Evolutionary conservation across 2,888 invertebrate genomes (phyloP), one percentile per base, ranked within the genome.

Genomic region (Camponotus fellah): DNA sequence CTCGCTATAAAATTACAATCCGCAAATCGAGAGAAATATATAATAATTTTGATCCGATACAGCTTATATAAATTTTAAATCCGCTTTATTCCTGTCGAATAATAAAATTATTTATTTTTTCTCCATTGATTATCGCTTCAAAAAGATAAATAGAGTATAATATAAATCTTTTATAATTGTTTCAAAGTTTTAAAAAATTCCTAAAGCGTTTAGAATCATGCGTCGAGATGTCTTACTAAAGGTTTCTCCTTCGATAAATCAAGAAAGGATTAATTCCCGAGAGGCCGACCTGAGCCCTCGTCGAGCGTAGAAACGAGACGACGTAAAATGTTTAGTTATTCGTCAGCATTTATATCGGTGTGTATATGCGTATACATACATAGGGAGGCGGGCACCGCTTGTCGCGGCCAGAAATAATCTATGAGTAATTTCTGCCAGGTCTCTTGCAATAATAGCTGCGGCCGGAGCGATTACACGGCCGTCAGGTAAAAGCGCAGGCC

Each of bases 241-340:
- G 14, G 6, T 37, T 17, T 21, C 21, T 49, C 46, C 14, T 17
- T 12, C 40, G 58, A 60, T 74, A 74, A 58, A 74, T 32, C 40
- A 60, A 60, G 65, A 65, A 46, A 34, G 34, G 43, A 32, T 75
- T 46, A 75, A 66, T 65, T 75, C 49, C 4, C 43, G 64, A n/a
- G 43, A 32, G 60, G 60, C 8, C 2, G 60, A n/a, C 8, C 9
- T 14, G 40, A 40, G 37, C 46, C 60, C 46, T 12, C 26, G 26
- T 46, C 26, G 46, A 26, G 32, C 17, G 79, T 58, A 75, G 76
- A 56, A 58, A 66, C 65, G 60, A 34, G 66, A 2, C 65, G 37
- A 21, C 46, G 86, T 92, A 91, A 91, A 92, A 91, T 91, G 91
- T 91, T 92, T 91, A 87, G 91, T 92, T 92, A 91, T 92, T 72